Conservation (phyloP, 2,888 invertebrate species). For the Drosophila siamana region DNA sequence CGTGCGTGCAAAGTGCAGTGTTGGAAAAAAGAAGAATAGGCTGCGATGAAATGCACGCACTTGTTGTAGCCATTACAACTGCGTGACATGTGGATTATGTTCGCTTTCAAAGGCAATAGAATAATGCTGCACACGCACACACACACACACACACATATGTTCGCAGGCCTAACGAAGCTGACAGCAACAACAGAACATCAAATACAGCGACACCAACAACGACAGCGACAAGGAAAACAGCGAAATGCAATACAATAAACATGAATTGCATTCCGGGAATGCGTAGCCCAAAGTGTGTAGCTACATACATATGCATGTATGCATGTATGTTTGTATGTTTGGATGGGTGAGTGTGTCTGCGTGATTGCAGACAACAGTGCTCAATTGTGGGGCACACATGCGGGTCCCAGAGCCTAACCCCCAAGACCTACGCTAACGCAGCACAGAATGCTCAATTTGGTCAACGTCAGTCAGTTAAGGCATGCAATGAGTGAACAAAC, state of each 20-base stretch:
- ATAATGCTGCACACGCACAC: neutral
- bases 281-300: slow-evolving; percentile 31
- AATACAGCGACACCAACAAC: neutral
- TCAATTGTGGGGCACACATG: slow-evolving; percentile 16
- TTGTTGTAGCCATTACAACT: neutral
- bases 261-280: slow-evolving; percentile 64
- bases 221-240: neutral
- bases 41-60: neutral
- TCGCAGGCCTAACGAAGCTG: slow-evolving; percentile 1
- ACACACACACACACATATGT: no score
- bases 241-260: slow-evolving; percentile 34
- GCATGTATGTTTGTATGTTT: slow-evolving; percentile 11
- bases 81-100: neutral
- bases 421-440: slow-evolving; percentile 3
- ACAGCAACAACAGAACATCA: neutral
- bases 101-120: neutral
- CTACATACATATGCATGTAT: neutral
- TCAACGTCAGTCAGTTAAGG: slow-evolving; percentile 39
- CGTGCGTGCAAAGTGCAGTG: neutral
- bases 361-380: slow-evolving; percentile 62
- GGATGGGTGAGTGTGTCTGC: slow-evolving; percentile 22
- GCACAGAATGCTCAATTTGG: slow-evolving; percentile 69
- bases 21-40: neutral
- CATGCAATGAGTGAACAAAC: slow-evolving; percentile 9
- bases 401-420: slow-evolving; percentile 4